Base-by-base conservation (phyloP, 2,888 invertebrate species). In the Papilio gigon region DNA sequence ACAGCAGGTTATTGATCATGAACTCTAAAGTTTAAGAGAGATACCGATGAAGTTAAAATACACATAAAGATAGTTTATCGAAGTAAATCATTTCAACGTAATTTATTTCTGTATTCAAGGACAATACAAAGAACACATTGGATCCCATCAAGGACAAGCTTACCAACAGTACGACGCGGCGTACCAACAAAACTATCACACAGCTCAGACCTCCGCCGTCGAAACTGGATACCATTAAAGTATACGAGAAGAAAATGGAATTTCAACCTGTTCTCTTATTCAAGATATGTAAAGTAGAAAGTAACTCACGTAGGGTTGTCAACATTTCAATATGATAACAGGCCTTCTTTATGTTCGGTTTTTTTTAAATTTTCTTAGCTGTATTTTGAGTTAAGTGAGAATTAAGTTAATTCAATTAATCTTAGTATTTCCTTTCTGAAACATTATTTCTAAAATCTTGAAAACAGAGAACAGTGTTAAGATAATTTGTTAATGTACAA, bases 51-150 rank as follows among this genome's bases (percentile, higher is more conserved):
- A n/a, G n/a, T n/a, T n/a, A n/a, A n/a, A n/a, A n/a, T n/a, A n/a
- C n/a, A n/a, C n/a, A n/a, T n/a, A n/a, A n/a, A 35, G 4, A 0
- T 35, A 35, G 8, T 35, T 8, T 35, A 35, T 11, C 11, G 9
- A 4, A 4, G 11, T 22, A 44, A 12, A 22, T 6, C 11, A 22
- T 47, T 0, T 44, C 11, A 47, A 47, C n/a, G 11, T 47, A 1
- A 22, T 44, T 12, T 22, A 22, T 12, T 22, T 47, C 22, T 65
- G 14, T 50, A 67, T 76, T 77, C 0, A 75, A 84, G 85, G 84
- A 56, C 76, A 80, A 65, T 84, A 85, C 73, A 76, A 71, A 56
- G 76, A 77, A 9, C 77, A 56, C 1, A 17, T 3, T 30, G n/a
- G n/a, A 30, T 30, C 77, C 44, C 71, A 74, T 22, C 74, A 75